phyloP scores from a whole-genome alignment of 2,888 invertebrate species.

The Drosophila putrida region DNA sequence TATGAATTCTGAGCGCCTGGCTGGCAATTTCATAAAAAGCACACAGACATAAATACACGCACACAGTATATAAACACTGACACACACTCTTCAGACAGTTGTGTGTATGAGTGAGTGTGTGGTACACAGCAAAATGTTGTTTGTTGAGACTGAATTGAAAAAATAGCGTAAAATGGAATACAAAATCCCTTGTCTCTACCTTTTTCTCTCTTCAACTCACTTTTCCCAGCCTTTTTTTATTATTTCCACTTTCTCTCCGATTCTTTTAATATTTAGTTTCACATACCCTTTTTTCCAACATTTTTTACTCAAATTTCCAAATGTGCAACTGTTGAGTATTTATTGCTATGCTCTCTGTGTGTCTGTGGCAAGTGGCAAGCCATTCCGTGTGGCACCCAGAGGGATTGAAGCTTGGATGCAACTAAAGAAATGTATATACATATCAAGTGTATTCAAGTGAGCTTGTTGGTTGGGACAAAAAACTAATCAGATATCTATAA shows the following conservation, averaged over 20 bases:
- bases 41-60: conserved; percentile 40
- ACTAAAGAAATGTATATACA: conserved; percentile 38
- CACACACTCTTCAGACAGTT: neutral
- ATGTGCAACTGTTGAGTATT: conserved; percentile 72
- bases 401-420: conserved; percentile 58
- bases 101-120: neutral
- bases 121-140: conserved; percentile 22
- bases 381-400: conserved; percentile 40
- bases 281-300: conserved; percentile 36
- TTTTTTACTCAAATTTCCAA: conserved; percentile 61
- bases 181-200: conserved; percentile 6
- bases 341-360: conserved; percentile 31
- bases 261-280: conserved; percentile 21
- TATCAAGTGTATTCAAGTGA: conserved; percentile 41
- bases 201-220: neutral
- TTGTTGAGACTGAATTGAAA: conserved; percentile 40
- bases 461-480: conserved; percentile 25
- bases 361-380: conserved; percentile 25
- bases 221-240: neutral
- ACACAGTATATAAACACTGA: conserved; percentile 1
- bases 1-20: conserved; percentile 60
- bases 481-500: conserved; percentile 56
- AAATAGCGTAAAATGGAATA: conserved; percentile 27
- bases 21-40: conserved; percentile 48
- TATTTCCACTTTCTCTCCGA: no score